Percentiles rank a stretch among this genome's conserved stretches.
Conservation (phyloP, 2,113 vertebrate genomes). For the Hippocampus abdominalis region DNA sequence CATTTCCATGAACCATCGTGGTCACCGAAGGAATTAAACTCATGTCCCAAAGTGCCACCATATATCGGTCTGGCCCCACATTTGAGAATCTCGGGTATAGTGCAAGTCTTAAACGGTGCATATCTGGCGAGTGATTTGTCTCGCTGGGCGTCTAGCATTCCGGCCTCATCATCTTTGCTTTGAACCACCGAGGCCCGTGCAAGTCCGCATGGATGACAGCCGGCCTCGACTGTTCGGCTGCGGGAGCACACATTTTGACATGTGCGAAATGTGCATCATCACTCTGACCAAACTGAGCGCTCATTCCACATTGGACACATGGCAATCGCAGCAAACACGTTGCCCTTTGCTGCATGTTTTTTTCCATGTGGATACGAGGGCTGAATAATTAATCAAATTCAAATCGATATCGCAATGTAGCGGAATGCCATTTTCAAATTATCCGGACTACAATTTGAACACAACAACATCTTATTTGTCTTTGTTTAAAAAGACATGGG, state of each 20-base stretch:
- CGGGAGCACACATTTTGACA: slow-evolving; percentile 15
- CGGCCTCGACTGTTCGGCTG: slow-evolving; percentile 1
- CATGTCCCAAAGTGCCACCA: no score
- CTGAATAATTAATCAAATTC: no score
- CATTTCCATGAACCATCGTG: no score
- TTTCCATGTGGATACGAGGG: neutral
- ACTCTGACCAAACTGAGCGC: slow-evolving; percentile 33
- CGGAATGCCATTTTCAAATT: no score
- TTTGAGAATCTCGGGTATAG: neutral
- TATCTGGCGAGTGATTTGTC: slow-evolving; percentile 41
- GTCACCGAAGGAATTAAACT: no score
- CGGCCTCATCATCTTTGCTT: neutral
- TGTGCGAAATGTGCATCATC: slow-evolving; percentile 38
- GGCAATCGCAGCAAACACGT: neutral
- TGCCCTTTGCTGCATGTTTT: neutral
- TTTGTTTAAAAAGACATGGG: no score
- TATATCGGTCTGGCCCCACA: neutral
- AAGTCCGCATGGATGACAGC: slow-evolving; percentile 42
- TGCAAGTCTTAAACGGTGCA: slow-evolving; percentile 11
- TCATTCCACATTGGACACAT: neutral
- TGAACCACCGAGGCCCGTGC: slow-evolving; percentile 11
- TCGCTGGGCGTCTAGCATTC: slow-evolving; percentile 5
- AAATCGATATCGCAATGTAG: no score
- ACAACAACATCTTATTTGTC: no score
- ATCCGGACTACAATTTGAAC: no score